Conservation (phyloP, 2,797 vertebrate genomes). For the Chaetodon trifasciatus region DNA sequence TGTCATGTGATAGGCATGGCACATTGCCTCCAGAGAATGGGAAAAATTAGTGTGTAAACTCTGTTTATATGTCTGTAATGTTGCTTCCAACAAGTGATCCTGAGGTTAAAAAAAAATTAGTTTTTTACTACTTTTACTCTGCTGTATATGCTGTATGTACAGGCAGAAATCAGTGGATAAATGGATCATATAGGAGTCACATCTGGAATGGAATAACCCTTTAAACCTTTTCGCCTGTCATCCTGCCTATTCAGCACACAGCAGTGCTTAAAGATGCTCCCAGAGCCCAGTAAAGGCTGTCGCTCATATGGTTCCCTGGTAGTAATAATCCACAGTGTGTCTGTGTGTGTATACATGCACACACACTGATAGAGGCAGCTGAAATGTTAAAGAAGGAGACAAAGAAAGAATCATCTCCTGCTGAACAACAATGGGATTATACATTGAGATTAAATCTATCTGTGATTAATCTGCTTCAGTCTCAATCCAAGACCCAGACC, state of each 20-base stretch:
- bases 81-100: too few relatives aligned
- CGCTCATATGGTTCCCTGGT: not conserved
- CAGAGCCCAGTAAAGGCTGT: not conserved
- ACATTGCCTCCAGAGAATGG: not conserved
- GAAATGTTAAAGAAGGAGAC: constrained; percentile 10
- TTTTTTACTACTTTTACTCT: too few relatives aligned
- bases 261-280: constrained; percentile 5
- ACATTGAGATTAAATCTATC: constrained; percentile 37
- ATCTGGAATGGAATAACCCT: constrained; percentile 14
- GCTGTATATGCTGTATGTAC: too few relatives aligned
- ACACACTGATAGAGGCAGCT: not conserved
- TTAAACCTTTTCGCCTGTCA: constrained; percentile 1
- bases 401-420: constrained; percentile 21
- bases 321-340: not conserved
- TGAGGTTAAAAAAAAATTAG: too few relatives aligned
- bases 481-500: not conserved
- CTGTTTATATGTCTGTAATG: too few relatives aligned
- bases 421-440: constrained; percentile 43
- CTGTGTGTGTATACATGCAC: not conserved
- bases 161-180: not conserved
- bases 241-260: constrained; percentile 3
- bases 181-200: not conserved
- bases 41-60: too few relatives aligned
- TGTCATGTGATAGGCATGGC: not conserved
- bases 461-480: constrained; percentile 35